Percentiles rank a stretch among this genome's conserved stretches.
Evolutionary conservation across 53 echinoderm and acorn worm genomes (phyloP).

Genomic region (Actinopyga echinites): DNA sequence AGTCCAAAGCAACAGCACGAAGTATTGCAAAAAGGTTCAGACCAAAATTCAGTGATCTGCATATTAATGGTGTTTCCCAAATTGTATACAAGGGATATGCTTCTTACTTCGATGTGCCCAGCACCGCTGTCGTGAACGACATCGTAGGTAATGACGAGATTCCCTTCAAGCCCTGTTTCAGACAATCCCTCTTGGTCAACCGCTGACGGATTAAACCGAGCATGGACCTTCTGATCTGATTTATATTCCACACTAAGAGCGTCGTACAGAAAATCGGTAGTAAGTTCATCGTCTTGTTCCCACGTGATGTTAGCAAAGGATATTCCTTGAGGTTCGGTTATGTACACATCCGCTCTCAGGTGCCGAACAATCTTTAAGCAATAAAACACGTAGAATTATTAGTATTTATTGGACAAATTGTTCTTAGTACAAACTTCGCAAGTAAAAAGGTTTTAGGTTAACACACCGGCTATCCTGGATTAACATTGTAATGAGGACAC

Average conservation of each 20-base stretch:
- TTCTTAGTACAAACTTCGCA: too few species aligned
- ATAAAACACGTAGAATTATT: too few species aligned
- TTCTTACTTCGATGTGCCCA: constrained; percentile 18
- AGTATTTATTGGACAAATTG: too few species aligned
- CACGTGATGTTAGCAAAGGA: constrained; percentile 66
- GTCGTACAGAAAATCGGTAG: constrained; percentile 7
- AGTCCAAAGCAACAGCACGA: too few species aligned
- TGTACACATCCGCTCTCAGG: constrained; percentile 57
- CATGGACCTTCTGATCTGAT: constrained; percentile 13
- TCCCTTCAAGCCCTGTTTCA: constrained; percentile 47
- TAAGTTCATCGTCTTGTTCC: constrained; percentile 18
- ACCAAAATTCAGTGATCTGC: too few species aligned
- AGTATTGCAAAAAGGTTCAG: too few species aligned
- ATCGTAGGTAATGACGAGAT: constrained; percentile 87
- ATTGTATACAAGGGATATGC: too few species aligned
- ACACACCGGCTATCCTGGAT: too few species aligned
- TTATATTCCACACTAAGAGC: background rate
- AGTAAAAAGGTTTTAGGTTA: too few species aligned
- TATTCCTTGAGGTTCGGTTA: constrained; percentile 85
- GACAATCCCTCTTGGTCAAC: constrained; percentile 18
- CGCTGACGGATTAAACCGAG: background rate
- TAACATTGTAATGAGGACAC: too few species aligned
- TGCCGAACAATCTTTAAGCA: constrained; percentile 51
- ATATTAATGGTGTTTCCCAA: too few species aligned
- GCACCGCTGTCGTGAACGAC: constrained; percentile 49